These are phyloP conservation scores for Meandrina meandrites DNA, from an alignment of 92 coral and sea anemone genomes.

Conservation along the genomic window DNA sequence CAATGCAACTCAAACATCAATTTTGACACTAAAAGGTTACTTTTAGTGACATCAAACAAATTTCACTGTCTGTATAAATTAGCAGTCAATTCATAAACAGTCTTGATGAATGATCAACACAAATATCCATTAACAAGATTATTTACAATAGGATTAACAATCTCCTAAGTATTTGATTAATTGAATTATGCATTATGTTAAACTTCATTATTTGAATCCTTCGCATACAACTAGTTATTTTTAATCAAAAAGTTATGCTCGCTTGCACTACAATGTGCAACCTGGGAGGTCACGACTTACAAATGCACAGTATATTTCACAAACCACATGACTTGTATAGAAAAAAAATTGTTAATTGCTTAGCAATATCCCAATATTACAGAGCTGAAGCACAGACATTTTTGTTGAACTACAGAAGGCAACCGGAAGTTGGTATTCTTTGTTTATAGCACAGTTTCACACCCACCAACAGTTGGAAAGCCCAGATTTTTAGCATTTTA, in stretches of 20 bases:
- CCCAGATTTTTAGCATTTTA: neutral
- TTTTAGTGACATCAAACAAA: neutral
- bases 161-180: neutral
- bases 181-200: neutral
- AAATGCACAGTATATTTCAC: neutral
- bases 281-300: neutral
- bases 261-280: neutral
- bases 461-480: neutral
- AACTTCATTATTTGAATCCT: neutral
- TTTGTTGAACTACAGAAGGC: neutral
- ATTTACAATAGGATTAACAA: neutral
- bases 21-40: constrained; percentile 7
- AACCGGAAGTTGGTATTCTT: neutral
- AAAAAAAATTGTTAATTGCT: neutral
- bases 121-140: neutral
- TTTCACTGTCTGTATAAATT: neutral
- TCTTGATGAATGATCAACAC: neutral
- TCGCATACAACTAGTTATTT: neutral
- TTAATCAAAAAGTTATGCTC: neutral
- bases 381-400: neutral
- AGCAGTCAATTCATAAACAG: neutral
- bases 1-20: constrained; percentile 8
- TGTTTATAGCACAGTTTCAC: neutral
- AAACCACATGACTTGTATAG: neutral
- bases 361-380: neutral